phyloP scores from a whole-genome alignment of 2,888 invertebrate genomes.

The Torymus auratus region DNA sequence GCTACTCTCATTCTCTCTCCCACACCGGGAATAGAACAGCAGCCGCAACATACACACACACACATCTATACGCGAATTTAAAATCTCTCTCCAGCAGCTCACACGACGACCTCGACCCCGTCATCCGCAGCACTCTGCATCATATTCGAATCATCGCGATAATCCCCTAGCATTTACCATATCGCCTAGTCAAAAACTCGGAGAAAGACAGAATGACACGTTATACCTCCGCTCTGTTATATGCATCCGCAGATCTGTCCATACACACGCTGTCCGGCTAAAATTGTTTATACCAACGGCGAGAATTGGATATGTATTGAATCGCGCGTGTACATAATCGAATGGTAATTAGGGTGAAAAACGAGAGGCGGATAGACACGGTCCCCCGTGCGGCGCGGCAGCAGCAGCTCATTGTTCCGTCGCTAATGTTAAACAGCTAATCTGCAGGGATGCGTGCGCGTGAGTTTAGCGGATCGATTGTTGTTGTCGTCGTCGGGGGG shows the following conservation, averaged over 20 bases:
- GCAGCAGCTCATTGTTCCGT: constrained; percentile 17
- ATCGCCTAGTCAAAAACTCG: no score
- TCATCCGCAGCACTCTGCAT: no score
- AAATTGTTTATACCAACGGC: constrained; percentile 20
- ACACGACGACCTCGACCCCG: no score
- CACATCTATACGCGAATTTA: no score
- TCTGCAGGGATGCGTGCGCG: constrained; percentile 19
- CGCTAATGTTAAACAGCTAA: constrained; percentile 40
- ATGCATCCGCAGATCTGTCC: no score
- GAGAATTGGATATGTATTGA: background rate
- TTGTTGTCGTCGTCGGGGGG: background rate
- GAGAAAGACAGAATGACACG: no score
- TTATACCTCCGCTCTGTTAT: no score
- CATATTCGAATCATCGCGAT: no score
- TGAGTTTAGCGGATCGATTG: constrained; percentile 36
- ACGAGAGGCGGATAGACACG: background rate
- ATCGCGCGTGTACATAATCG: constrained; percentile 10
- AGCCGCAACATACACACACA: no score
- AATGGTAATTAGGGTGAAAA: constrained; percentile 34
- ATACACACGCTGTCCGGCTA: background rate
- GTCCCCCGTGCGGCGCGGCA: background rate
- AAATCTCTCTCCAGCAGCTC: no score
- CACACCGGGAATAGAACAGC: no score
- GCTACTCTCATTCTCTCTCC: background rate
- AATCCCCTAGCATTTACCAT: no score